These are phyloP conservation scores for Palythoa caribaeorum DNA, from an alignment of 92 coral and sea anemone species.

Conservation along the genomic window DNA sequence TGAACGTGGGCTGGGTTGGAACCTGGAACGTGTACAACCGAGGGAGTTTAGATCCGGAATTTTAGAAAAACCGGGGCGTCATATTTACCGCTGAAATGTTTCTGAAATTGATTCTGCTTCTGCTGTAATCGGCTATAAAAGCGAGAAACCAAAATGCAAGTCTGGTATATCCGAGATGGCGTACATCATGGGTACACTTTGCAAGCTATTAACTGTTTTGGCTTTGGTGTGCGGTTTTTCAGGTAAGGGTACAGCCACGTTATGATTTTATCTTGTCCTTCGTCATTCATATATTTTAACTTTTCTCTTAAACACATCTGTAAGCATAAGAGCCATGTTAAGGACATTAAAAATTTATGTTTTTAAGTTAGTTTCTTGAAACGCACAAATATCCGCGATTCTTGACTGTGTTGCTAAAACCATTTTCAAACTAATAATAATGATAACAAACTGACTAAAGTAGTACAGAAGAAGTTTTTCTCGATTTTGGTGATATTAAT, in stretches of 20 bases:
- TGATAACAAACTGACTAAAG: no score
- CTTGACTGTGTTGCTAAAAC: not conserved
- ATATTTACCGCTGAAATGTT: not conserved
- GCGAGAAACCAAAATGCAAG: not conserved
- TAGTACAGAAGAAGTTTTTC: no score
- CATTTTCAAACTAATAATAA: no score
- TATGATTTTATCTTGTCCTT: not conserved
- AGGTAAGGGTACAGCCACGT: not conserved
- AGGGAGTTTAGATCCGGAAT: slow-evolving; percentile 25
- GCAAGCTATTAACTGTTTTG: slow-evolving; percentile 1
- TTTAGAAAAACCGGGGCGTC: slow-evolving; percentile 14
- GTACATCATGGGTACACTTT: not conserved
- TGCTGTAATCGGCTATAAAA: slow-evolving; percentile 22
- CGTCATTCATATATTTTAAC: not conserved
- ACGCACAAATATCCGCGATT: not conserved
- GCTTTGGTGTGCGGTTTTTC: not conserved
- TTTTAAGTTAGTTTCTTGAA: not conserved
- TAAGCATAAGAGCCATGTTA: not conserved
- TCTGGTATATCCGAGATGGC: slow-evolving; percentile 29
- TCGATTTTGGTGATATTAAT: no score
- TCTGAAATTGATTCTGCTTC: slow-evolving; percentile 18
- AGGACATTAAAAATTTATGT: not conserved
- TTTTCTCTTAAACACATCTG: not conserved
- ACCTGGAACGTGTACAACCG: not conserved
- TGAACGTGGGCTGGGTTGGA: slow-evolving; percentile 41